Evolutionary conservation across 2,113 vertebrate genomes (phyloP), one percentile per base, ranked within the genome.

Genomic region (Pseudonaja textilis): DNA sequence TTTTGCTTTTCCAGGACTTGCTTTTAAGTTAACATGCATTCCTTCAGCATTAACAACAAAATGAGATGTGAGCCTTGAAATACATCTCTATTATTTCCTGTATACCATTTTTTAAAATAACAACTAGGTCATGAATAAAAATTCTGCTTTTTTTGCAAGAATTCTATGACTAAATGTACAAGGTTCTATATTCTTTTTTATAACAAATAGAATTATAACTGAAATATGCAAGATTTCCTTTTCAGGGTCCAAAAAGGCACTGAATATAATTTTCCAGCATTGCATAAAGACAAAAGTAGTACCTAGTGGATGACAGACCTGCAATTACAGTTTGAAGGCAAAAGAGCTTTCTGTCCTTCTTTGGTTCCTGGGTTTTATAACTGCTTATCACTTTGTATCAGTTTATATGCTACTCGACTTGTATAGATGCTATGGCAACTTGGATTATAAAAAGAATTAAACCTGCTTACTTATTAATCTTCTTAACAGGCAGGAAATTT

Each of bases 1-100:
- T 97, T 97, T 97, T 96, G 94, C 92, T 97, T 97, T 97, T 95
- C 93, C 88, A 94, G 91, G 56, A 2, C 87, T 96, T 92, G 93
- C 93, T 97, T 97, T 96, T 91, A 97, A 96, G 95, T 97, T 95
- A 96, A 97, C 89, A 96, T 0, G 0, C 96, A 88, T 97, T 95
- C 94, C 93, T 96, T 93, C 93, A 97, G 94, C 97, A 96, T 94
- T 97, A 97, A 93, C 42, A 93, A 94, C 86, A 95, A 96, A 96
- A 95, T 94, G 93, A 94, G 90, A 95, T 93, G 96, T 95, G 89
- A 86, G 95, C 93, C 96, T 97, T 91, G 96, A 94, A 96, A 97
- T 96, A 95, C 94, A 94, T n/a, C 92, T 96, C 55, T 90, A 94
- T 97, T 94, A 95, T 94, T 95, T 97, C 85, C 87, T 96, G 86